Percentiles rank a stretch among this genome's conserved stretches.
Conservation (phyloP, 2,888 invertebrate genomes). For the Scaptomyza polygonia region DNA sequence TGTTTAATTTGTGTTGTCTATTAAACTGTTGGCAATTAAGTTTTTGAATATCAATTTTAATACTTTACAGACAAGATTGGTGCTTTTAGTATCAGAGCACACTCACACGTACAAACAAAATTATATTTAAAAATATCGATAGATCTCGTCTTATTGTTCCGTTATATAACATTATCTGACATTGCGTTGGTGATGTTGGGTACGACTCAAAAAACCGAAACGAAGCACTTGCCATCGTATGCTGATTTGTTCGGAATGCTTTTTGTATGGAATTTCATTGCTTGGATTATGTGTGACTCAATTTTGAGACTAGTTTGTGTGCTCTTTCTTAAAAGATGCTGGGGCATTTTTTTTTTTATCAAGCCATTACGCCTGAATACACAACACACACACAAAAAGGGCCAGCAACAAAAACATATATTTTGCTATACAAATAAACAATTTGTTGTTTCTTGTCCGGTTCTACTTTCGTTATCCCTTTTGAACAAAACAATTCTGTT, state of each 20-base stretch:
- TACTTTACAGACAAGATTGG: no score
- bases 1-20: no score
- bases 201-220: no score
- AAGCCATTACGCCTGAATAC: conserved; percentile 62
- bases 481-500: conserved; percentile 26
- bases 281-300: conserved; percentile 31
- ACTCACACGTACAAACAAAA: no score
- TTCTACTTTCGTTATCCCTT: conserved; percentile 33
- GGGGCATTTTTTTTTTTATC: conserved; percentile 58
- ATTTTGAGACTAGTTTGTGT: conserved; percentile 21
- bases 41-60: no score
- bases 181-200: no score
- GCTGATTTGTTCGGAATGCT: conserved; percentile 12
- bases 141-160: no score
- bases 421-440: neutral
- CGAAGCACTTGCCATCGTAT: conserved; percentile 34
- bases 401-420: conserved; percentile 37
- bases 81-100: no score
- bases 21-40: no score
- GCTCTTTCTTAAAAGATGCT: conserved; percentile 7
- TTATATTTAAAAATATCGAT: no score
- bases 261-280: conserved; percentile 20
- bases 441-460: conserved; percentile 13
- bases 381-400: conserved; percentile 39
- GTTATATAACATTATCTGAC: no score